A percentile compares a stretch with the other conserved stretches of the same genome.
phyloP scores from a whole-genome alignment of 2,888 invertebrate species.

The Drosophila austrosaltans region DNA sequence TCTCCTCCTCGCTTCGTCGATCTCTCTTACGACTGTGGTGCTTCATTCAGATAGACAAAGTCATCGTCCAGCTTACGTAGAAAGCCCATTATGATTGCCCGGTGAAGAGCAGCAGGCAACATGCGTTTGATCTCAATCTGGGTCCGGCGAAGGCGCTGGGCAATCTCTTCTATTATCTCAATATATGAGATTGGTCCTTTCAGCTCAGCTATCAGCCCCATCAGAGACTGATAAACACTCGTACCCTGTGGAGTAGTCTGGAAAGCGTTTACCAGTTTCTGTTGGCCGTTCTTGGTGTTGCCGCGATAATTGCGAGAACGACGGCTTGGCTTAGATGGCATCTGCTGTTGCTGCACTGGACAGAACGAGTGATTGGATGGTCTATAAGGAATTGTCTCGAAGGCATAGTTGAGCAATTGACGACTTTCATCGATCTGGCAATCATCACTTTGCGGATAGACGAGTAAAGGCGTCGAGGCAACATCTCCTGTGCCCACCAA shows the following conservation, averaged over 20 bases:
- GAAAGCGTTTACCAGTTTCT: not conserved
- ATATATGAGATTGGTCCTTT: not conserved
- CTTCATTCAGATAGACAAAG: not conserved
- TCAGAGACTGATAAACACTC: not conserved
- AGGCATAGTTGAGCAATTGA: not conserved
- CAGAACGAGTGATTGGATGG: not conserved
- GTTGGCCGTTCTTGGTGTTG: not conserved
- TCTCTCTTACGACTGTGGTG: too few species aligned
- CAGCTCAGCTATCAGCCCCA: not conserved
- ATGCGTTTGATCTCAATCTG: not conserved
- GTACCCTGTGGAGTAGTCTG: not conserved
- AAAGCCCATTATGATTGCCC: not conserved
- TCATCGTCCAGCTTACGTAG: conserved; percentile 3
- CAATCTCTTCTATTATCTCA: not conserved
- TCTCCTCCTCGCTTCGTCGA: not conserved
- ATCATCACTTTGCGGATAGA: not conserved
- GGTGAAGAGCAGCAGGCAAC: not conserved
- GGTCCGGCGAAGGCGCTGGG: not conserved
- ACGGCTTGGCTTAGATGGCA: not conserved
- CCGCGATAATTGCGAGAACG: not conserved
- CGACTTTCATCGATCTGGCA: not conserved
- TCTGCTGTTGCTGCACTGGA: not conserved
- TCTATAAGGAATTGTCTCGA: not conserved
- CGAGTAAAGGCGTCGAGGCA: not conserved
- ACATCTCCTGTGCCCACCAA: not conserved